A percentile compares a stretch with the other conserved stretches of the same genome.
phyloP scores from a whole-genome alignment of 2,113 vertebrate genomes.

The Laticauda colubrina region DNA sequence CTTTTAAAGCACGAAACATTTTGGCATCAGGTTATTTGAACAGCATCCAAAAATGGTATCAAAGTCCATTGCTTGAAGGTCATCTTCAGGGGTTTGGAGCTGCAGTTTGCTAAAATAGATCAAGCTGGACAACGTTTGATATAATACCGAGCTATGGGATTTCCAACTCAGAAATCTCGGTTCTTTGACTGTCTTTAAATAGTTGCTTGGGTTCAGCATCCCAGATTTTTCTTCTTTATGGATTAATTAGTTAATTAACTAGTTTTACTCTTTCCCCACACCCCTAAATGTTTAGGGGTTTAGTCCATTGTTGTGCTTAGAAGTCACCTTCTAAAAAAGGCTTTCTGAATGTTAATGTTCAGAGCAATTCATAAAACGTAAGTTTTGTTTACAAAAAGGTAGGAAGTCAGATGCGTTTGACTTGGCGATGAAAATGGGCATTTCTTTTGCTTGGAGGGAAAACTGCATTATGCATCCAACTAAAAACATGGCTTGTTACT shows the following conservation, averaged over 20 bases:
- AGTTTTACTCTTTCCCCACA: not conserved
- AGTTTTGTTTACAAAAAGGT: not conserved
- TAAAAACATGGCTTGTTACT: not conserved
- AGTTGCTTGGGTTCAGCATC: not conserved
- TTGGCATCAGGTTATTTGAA: not conserved
- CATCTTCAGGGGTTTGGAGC: not conserved
- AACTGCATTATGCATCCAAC: not conserved
- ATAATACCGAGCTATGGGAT: not conserved
- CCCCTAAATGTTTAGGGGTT: not conserved
- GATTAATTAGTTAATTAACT: not conserved
- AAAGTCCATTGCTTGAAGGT: not conserved
- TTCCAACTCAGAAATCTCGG: not conserved
- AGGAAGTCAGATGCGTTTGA: not conserved
- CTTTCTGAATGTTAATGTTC: not conserved
- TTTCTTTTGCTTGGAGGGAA: not conserved
- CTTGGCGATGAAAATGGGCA: not conserved
- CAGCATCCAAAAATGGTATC: not conserved
- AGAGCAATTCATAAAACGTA: not conserved
- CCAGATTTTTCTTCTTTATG: not conserved
- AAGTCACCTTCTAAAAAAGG: not conserved
- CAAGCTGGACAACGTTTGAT: not conserved
- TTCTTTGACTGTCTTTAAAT: not conserved
- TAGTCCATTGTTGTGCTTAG: not conserved
- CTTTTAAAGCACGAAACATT: not conserved
- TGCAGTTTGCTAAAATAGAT: not conserved